These are phyloP conservation scores for Antheraea assamensis DNA, from an alignment of 2,888 invertebrate genomes.

Conservation along the genomic window DNA sequence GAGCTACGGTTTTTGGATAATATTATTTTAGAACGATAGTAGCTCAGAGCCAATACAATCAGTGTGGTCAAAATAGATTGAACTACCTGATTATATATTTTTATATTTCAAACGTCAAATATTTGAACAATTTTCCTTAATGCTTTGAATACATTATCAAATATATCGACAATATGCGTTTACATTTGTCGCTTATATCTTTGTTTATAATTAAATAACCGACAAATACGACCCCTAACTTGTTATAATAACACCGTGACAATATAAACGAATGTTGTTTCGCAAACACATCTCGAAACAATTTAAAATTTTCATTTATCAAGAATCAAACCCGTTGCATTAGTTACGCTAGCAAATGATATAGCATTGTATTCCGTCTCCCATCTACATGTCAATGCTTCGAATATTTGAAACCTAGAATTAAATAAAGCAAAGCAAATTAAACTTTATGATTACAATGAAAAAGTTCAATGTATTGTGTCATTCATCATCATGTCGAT, in stretches of 20 bases:
- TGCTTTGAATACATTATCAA: too few relatives aligned
- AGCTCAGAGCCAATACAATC: too few relatives aligned
- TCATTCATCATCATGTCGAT: not conserved
- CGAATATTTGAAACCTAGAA: not conserved
- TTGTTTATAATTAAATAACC: not conserved
- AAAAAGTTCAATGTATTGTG: not conserved
- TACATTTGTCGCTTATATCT: not conserved
- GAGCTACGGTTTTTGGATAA: too few relatives aligned
- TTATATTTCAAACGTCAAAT: not conserved
- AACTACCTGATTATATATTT: too few relatives aligned
- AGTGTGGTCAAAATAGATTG: too few relatives aligned
- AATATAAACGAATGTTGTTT: slow-evolving; percentile 48
- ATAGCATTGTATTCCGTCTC: slow-evolving; percentile 63
- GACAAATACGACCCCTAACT: not conserved
- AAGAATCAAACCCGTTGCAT: slow-evolving; percentile 65
- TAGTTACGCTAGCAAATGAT: slow-evolving; percentile 65
- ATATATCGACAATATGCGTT: not conserved
- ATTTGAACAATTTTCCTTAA: not conserved
- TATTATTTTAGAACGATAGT: too few relatives aligned
- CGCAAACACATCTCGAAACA: slow-evolving; percentile 55
- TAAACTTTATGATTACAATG: not conserved
- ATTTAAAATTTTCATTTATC: slow-evolving; percentile 71
- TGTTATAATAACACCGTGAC: slow-evolving; percentile 32
- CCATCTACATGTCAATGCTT: slow-evolving; percentile 42
- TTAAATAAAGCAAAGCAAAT: not conserved